These are phyloP conservation scores for Hyalella azteca DNA, from an alignment of 2,888 invertebrate species.

Conservation along the genomic window DNA sequence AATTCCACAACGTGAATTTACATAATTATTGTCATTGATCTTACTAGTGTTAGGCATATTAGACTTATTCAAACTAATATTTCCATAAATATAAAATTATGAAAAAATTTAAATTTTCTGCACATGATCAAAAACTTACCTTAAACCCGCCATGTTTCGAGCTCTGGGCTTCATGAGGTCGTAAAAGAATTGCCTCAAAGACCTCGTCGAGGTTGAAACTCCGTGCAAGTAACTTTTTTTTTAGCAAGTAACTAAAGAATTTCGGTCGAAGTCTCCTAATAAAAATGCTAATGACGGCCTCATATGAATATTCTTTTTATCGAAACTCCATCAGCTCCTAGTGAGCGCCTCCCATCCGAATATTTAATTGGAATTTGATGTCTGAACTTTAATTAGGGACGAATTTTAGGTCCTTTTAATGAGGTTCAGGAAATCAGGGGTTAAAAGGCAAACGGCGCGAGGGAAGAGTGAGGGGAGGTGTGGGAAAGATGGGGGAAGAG, in stretches of 20 bases:
- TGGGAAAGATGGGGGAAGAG: no score
- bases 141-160: no score
- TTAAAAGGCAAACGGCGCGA: constrained; percentile 3
- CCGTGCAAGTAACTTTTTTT: no score
- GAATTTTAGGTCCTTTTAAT: constrained; percentile 39
- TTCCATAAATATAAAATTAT: no score
- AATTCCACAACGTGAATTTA: no score
- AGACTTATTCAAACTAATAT: no score
- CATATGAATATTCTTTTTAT: constrained; percentile 37
- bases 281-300: constrained; percentile 36
- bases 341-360: constrained; percentile 19
- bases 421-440: constrained; percentile 38
- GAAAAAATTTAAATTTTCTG: no score
- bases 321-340: constrained; percentile 16
- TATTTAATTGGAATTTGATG: constrained; percentile 41
- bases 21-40: no score
- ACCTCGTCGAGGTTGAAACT: constrained; percentile 14
- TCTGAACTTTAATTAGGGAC: constrained; percentile 39
- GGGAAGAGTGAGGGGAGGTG: no score
- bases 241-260: constrained; percentile 19
- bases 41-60: no score
- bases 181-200: constrained; percentile 1
- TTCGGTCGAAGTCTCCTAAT: constrained; percentile 29
- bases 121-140: no score
- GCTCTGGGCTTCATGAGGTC: not conserved